A percentile compares a stretch with the other conserved stretches of the same genome.
phyloP scores from a whole-genome alignment of 2,113 vertebrate genomes.

The Fulica atra region DNA sequence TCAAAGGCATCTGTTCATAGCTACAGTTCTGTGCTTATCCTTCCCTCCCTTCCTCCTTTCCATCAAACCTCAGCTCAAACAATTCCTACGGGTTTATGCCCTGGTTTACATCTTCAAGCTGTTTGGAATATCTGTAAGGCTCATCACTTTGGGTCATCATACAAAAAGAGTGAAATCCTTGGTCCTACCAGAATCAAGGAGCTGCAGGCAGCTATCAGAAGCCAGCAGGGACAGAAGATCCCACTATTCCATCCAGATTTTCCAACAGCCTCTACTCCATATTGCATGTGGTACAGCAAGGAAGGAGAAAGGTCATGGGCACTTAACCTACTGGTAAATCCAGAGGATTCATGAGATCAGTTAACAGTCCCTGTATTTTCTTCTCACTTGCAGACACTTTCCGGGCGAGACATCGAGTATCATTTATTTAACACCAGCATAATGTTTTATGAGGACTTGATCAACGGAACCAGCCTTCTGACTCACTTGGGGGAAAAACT shows the following conservation, averaged over 20 bases:
- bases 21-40: not conserved
- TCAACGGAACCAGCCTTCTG: constrained; percentile 81
- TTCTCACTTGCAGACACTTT: constrained; percentile 80
- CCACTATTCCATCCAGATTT: not conserved
- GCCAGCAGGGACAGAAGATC: not conserved
- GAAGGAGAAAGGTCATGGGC: not conserved
- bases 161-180: not conserved
- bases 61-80: not conserved
- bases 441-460: constrained; percentile 79
- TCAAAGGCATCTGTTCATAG: not conserved
- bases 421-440: constrained; percentile 80
- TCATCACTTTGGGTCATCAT: not conserved
- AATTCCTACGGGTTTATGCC: not conserved
- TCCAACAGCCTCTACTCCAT: not conserved
- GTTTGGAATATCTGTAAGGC: not conserved
- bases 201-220: not conserved
- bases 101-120: not conserved
- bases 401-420: constrained; percentile 86
- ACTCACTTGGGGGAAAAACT: constrained; percentile 83
- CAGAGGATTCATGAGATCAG: not conserved
- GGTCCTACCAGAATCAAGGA: not conserved
- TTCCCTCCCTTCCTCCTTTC: not conserved
- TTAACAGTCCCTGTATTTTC: not conserved
- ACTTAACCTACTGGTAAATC: not conserved
- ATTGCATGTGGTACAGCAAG: not conserved